A percentile compares a stretch with the other conserved stretches of the same genome.
Evolutionary conservation across 2,797 vertebrate genomes (phyloP).

Genomic region (Anguilla anguilla): DNA sequence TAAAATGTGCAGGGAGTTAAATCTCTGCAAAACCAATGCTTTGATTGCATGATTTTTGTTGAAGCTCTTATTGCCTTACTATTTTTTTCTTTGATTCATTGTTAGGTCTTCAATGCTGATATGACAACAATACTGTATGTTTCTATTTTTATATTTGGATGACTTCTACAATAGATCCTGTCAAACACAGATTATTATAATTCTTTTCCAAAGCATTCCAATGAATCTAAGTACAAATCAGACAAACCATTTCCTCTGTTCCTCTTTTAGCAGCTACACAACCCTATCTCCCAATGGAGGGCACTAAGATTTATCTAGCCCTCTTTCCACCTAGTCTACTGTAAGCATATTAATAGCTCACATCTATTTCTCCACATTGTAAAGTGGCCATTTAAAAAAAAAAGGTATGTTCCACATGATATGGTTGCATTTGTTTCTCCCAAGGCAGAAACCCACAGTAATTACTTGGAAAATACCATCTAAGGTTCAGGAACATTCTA

Average conservation of each 20-base stretch:
- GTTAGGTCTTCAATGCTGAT: not conserved
- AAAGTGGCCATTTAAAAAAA: not conserved
- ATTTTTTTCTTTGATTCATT: constrained; percentile 2
- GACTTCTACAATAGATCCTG: not conserved
- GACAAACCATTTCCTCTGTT: constrained; percentile 14
- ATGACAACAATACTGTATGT: not conserved
- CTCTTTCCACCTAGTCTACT: not conserved
- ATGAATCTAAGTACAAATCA: not conserved
- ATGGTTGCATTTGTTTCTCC: not conserved
- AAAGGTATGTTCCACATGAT: not conserved
- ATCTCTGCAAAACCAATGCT: not conserved
- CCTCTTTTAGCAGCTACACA: not conserved
- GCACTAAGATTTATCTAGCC: constrained; percentile 3
- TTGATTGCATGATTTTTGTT: not conserved
- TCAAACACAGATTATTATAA: not conserved
- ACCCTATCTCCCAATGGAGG: not conserved
- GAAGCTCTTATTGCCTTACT: not conserved
- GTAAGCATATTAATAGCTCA: not conserved
- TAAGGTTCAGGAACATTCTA: not conserved
- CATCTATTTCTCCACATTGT: not conserved
- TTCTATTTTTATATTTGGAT: not conserved
- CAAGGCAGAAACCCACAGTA: not conserved
- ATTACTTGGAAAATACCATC: not conserved
- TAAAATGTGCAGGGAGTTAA: not conserved
- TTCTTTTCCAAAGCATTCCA: not conserved